These are phyloP conservation scores for Pteronotus mesoamericanus DNA, from an alignment of 2,797 vertebrate genomes.

Conservation along the genomic window DNA sequence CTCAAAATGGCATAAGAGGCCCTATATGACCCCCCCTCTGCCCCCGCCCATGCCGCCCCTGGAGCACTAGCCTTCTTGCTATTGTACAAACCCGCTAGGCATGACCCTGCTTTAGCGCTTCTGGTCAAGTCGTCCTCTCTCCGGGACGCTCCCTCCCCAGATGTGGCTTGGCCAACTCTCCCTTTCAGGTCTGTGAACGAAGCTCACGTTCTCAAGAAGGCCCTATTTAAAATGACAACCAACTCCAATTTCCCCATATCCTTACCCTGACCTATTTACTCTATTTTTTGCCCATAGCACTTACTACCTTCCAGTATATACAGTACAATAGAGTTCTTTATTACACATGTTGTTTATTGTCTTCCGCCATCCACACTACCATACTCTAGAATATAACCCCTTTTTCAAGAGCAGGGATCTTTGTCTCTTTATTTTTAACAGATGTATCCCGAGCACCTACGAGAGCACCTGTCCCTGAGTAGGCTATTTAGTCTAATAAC, in stretches of 20 bases:
- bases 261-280: neutral
- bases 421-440: conserved; percentile 2
- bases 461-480: neutral
- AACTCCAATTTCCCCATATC: neutral
- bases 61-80: neutral
- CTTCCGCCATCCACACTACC: neutral
- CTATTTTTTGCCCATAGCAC: neutral
- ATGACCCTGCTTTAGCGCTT: neutral
- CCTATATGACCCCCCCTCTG: neutral
- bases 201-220: neutral
- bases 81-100: neutral
- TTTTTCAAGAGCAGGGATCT: neutral
- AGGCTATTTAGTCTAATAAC: neutral
- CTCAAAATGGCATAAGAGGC: conserved; percentile 13
- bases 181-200: neutral
- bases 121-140: neutral
- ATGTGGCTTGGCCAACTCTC: neutral
- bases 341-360: neutral
- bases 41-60: neutral
- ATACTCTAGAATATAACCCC: neutral
- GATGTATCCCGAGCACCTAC: neutral
- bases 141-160: neutral
- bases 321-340: neutral
- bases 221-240: neutral
- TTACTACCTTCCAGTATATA: neutral